Base-by-base conservation (phyloP, 1,140 invertebrate genomes). In the Orius insidiosus region DNA sequence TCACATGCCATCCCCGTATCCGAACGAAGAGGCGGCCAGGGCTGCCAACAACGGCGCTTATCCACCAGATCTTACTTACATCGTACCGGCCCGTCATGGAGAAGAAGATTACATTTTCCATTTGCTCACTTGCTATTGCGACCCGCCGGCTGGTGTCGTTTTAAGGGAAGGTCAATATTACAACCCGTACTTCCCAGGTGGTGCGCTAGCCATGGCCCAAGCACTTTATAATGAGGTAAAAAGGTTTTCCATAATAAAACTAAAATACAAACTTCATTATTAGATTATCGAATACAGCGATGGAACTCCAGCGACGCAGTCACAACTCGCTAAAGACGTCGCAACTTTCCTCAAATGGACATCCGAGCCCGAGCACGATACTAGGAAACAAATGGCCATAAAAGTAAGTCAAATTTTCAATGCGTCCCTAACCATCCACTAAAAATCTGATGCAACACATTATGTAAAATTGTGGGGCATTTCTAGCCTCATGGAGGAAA, bases 111-210 rank as follows among this genome's bases (percentile, higher is more conserved):
- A 99, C 61, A 72, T 99, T 39, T 99, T 98, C 64, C 72, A 88
- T 1, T 65, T 99, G 32, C 67, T 99, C 47, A 98, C 93, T 46
- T 92, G 95, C 14, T 99, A 98, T 63, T 76, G 75, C 60, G 96
- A 99, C 50, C 65, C 94, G 24, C 96, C 96, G 39, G 94, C 90
- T 50, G 96, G 96, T 45, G 60, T 95, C 4, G 52, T 66, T 13
- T 53, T 97, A 0, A 69, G 78, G 47, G 95, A 98, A 46, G 94
- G 90, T 11, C 86, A 93, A 62, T 79, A 92, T 66, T 99, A 85
- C 65, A 99, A 99, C 67, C 93, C 96, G 5, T 98, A 98, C 67
- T 99, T 98, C 75, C 72, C 81, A 1, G 94, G 93, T 41, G 90
- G 93, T 48, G 86, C 89, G 53, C 93, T 99, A 65, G 80, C 81